These are phyloP conservation scores for Scotopteryx bipunctaria DNA, from an alignment of 2,888 invertebrate species.

Conservation along the genomic window DNA sequence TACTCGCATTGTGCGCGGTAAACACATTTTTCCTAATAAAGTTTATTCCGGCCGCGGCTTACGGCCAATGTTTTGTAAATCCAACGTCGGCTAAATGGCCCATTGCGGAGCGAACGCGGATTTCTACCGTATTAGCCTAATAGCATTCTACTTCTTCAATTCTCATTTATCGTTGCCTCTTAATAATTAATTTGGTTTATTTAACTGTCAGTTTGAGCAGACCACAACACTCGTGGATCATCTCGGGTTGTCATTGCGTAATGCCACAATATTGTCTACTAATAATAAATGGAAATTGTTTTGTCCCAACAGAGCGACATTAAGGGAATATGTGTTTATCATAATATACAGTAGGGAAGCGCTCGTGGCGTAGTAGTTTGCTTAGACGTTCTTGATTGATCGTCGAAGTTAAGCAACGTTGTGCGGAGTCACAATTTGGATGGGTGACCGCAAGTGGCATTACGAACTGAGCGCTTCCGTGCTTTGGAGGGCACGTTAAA, in stretches of 20 bases:
- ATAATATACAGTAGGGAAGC: too few species aligned
- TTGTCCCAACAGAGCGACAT: conserved; percentile 25
- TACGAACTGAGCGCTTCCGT: too few species aligned
- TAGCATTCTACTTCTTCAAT: conserved; percentile 71
- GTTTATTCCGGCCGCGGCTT: conserved; percentile 62
- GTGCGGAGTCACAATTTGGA: too few species aligned
- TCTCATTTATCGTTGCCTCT: conserved; percentile 60
- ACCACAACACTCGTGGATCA: conserved; percentile 27
- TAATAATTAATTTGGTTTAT: conserved; percentile 40
- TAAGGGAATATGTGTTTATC: conserved; percentile 31
- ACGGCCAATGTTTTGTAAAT: conserved; percentile 73
- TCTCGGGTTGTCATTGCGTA: conserved; percentile 24
- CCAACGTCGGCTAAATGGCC: conserved; percentile 70
- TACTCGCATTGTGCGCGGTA: conserved; percentile 44
- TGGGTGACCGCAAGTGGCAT: too few species aligned
- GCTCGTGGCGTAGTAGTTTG: too few species aligned
- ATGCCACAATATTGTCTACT: conserved; percentile 27
- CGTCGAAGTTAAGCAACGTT: too few species aligned
- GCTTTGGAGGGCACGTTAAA: too few species aligned
- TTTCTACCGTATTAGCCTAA: conserved; percentile 73
- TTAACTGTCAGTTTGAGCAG: conserved; percentile 19
- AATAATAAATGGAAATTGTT: conserved; percentile 30
- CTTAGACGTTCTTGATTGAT: too few species aligned
- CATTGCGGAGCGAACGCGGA: conserved; percentile 68
- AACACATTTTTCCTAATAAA: conserved; percentile 77